Percentiles rank a stretch among this genome's conserved stretches.
These are phyloP conservation scores for Entelurus aequoreus DNA, from an alignment of 2,113 vertebrate genomes.

Conservation along the genomic window DNA sequence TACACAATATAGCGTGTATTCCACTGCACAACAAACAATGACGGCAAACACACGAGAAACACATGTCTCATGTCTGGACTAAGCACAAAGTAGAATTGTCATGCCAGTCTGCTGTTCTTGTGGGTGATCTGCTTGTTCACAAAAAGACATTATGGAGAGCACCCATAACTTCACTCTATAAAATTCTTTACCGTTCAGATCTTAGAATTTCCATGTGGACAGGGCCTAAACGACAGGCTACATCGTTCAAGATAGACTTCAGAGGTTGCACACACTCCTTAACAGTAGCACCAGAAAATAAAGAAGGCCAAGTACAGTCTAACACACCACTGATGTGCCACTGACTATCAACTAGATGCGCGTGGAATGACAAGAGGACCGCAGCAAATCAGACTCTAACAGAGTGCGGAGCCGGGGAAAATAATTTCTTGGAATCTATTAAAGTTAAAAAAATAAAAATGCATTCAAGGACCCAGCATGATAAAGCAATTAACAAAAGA, in stretches of 20 bases:
- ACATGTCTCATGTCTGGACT: too few species aligned
- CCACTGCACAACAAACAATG: too few species aligned
- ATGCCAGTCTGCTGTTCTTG: too few species aligned
- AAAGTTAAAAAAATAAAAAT: constrained; percentile 7
- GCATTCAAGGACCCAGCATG: constrained; percentile 33
- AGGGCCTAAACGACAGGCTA: not conserved
- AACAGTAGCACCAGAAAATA: constrained; percentile 54
- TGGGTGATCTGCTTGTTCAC: too few species aligned
- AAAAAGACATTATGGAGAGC: too few species aligned
- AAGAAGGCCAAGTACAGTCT: constrained; percentile 14
- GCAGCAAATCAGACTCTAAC: constrained; percentile 14
- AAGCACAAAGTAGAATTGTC: too few species aligned
- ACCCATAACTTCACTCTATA: too few species aligned
- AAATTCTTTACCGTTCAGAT: too few species aligned
- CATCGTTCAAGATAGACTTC: constrained; percentile 9
- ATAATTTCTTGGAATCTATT: constrained; percentile 36
- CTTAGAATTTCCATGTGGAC: too few species aligned
- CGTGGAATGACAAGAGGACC: constrained; percentile 35
- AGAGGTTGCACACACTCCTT: constrained; percentile 15
- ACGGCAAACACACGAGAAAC: too few species aligned
- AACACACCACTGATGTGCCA: constrained; percentile 32
- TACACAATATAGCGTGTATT: too few species aligned
- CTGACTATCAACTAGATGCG: constrained; percentile 5
- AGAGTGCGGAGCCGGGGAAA: constrained; percentile 18
- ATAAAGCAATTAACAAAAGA: constrained; percentile 45